Evolutionary conservation across 2,888 invertebrate species (phyloP).

Genomic region (Rhagium mordax): DNA sequence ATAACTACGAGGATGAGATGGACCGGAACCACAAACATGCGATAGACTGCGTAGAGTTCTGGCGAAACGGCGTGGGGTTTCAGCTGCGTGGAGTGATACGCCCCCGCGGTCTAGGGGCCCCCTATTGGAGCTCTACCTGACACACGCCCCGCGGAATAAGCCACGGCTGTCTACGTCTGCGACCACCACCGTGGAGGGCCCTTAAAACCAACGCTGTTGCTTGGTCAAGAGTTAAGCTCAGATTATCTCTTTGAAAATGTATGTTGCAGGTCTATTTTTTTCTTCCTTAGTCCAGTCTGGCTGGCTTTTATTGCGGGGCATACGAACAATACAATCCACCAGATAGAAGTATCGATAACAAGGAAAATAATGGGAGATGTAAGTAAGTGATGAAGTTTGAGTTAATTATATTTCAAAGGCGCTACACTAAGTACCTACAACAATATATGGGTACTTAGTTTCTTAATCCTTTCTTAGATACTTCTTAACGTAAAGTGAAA

Average conservation of each 20-base stretch:
- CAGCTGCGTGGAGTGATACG: constrained; percentile 57
- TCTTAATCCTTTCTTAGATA: no score
- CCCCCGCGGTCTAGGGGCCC: constrained; percentile 57
- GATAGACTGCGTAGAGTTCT: constrained; percentile 39
- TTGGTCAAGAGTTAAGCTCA: not conserved
- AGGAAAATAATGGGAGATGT: not conserved
- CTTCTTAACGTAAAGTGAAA: no score
- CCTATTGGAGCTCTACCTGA: constrained; percentile 59
- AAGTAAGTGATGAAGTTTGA: no score
- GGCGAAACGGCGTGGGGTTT: constrained; percentile 37
- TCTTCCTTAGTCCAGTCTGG: not conserved
- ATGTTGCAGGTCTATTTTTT: not conserved
- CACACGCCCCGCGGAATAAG: constrained; percentile 54
- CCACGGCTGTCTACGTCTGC: constrained; percentile 36
- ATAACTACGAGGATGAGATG: constrained; percentile 52
- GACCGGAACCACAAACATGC: constrained; percentile 57
- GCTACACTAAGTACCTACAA: no score
- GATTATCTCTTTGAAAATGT: not conserved
- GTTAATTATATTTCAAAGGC: no score
- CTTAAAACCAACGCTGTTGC: constrained; percentile 19
- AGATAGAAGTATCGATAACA: not conserved
- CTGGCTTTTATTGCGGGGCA: not conserved
- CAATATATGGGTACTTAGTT: no score
- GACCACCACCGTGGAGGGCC: constrained; percentile 40
- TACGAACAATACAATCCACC: not conserved